A percentile compares a stretch with the other conserved stretches of the same genome.
phyloP scores from a whole-genome alignment of 2,888 invertebrate species.

The Hyles lineata region DNA sequence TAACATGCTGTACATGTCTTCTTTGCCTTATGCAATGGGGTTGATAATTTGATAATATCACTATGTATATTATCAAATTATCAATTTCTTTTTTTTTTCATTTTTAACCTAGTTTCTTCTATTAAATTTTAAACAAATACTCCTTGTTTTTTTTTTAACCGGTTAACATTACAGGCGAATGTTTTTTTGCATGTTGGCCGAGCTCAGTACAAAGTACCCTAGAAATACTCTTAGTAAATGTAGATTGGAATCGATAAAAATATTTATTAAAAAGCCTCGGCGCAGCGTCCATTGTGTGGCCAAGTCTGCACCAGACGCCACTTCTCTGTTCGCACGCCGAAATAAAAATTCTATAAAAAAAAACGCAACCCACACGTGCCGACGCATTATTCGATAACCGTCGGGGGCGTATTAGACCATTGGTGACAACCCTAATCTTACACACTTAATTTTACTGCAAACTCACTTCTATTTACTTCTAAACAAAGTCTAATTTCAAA shows the following conservation, averaged over 20 bases:
- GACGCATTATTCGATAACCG: conserved; percentile 82
- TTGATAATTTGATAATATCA: not conserved
- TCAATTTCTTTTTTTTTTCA: not conserved
- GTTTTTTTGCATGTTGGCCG: not conserved
- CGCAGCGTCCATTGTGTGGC: conserved; percentile 57
- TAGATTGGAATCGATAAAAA: conserved; percentile 28
- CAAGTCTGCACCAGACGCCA: conserved; percentile 75
- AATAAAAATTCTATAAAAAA: conserved; percentile 76
- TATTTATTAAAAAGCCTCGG: conserved; percentile 37
- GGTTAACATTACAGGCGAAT: not conserved
- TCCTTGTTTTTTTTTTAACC: not conserved
- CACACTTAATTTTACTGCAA: not conserved
- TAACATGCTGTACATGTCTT: not conserved
- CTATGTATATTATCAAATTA: not conserved
- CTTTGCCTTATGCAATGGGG: not conserved
- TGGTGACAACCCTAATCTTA: conserved; percentile 72
- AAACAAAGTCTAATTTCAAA: conserved; percentile 42
- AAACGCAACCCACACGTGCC: conserved; percentile 78
- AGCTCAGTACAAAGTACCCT: not conserved
- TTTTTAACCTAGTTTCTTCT: not conserved
- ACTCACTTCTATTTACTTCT: not conserved
- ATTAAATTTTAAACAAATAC: not conserved
- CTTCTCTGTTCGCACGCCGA: conserved; percentile 77
- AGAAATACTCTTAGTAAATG: conserved; percentile 32
- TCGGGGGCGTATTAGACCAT: conserved; percentile 80